A percentile compares a stretch with the other conserved stretches of the same genome.
These are phyloP conservation scores for Drosophila yakuba DNA, from an alignment of 1,140 invertebrate species.

Conservation along the genomic window DNA sequence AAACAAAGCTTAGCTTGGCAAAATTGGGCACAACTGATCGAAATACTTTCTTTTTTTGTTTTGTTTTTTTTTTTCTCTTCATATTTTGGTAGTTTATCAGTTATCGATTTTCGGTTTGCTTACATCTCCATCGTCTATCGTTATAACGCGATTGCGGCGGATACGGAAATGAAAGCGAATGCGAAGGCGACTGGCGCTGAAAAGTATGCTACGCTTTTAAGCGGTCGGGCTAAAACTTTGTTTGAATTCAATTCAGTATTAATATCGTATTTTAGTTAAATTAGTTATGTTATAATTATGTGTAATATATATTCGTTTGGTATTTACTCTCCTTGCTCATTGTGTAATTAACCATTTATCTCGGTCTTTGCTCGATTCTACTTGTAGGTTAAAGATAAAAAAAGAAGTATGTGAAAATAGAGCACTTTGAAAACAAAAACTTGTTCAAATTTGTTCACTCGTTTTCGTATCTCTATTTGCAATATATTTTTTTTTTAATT, in stretches of 20 bases:
- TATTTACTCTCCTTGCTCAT: conserved; percentile 28
- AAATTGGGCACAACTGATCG: conserved; percentile 51
- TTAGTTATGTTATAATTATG: conserved; percentile 55
- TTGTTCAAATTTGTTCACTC: conserved; percentile 57
- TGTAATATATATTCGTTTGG: conserved; percentile 46
- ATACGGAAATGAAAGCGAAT: conserved; percentile 47
- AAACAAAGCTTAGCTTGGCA: conserved; percentile 57
- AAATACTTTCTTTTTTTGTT: conserved; percentile 19
- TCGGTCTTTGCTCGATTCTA: conserved; percentile 26
- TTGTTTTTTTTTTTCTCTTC: conserved; percentile 5
- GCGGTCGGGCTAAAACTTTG: conserved; percentile 49
- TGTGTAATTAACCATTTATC: conserved; percentile 27
- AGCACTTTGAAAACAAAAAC: conserved; percentile 59
- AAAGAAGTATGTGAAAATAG: conserved; percentile 56
- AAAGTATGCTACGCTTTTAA: conserved; percentile 42
- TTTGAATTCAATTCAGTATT: conserved; percentile 53
- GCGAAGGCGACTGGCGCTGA: conserved; percentile 35
- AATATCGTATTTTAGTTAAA: conserved; percentile 43
- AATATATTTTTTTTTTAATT: conserved; percentile 18
- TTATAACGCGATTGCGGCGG: conserved; percentile 16
- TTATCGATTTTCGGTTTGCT: conserved; percentile 8
- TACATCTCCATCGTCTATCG: conserved; percentile 4
- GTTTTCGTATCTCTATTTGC: conserved; percentile 43
- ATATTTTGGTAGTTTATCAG: conserved; percentile 22
- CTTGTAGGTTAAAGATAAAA: conserved; percentile 46